phyloP scores from a whole-genome alignment of 2,888 invertebrate genomes.

The Diabrotica balteata region DNA sequence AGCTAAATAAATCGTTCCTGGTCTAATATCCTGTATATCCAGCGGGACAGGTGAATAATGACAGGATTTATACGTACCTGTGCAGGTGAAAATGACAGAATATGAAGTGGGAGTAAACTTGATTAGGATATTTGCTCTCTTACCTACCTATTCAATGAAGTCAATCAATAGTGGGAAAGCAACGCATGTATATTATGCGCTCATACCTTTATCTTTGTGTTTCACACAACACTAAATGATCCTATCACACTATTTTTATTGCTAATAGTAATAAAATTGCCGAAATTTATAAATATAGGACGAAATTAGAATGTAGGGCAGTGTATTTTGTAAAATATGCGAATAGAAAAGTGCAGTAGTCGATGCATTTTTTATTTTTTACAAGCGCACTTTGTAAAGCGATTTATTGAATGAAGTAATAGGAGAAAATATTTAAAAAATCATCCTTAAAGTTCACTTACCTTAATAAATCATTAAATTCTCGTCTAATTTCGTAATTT shows the following conservation, averaged over 20 bases:
- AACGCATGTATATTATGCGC: slow-evolving; percentile 49
- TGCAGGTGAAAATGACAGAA: slow-evolving; percentile 35
- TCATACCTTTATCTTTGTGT: slow-evolving; percentile 27
- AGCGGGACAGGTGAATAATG: slow-evolving; percentile 4
- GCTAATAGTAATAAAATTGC: neutral
- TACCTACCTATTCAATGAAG: slow-evolving; percentile 47
- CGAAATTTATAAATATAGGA: too few species aligned
- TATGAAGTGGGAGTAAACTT: slow-evolving; percentile 35
- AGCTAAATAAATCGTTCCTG: too few species aligned
- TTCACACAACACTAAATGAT: neutral
- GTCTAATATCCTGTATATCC: neutral
- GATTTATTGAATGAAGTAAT: too few species aligned
- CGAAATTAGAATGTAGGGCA: too few species aligned
- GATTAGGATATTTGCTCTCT: slow-evolving; percentile 49
- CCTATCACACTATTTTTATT: slow-evolving; percentile 1
- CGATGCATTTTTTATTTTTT: neutral
- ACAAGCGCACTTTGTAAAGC: too few species aligned
- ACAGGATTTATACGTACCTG: slow-evolving; percentile 29
- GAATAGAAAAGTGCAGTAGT: neutral
- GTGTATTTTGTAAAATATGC: neutral
- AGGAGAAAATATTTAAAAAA: neutral
- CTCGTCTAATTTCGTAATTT: slow-evolving; percentile 32
- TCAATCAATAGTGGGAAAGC: slow-evolving; percentile 48
- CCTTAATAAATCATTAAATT: slow-evolving; percentile 39
- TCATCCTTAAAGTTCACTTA: slow-evolving; percentile 26